Base-by-base conservation (phyloP, 1,140 invertebrate species). In the Platyscapa corneri region DNA sequence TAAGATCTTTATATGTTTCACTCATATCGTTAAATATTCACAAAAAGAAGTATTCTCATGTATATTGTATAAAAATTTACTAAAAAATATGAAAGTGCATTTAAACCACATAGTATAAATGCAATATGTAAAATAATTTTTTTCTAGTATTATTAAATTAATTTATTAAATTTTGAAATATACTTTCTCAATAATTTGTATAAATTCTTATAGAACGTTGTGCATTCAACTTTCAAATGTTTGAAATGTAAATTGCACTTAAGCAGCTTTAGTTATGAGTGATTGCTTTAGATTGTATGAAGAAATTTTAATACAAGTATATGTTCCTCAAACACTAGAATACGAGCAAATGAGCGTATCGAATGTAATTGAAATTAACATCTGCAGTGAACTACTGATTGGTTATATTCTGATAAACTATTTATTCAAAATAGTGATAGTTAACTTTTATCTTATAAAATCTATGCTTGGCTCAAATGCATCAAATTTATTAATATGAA, bases 361-460 rank as follows among this genome's bases (percentile, higher is more conserved):
- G 74, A 77, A 77, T 42, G 74, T 83, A 83, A 83, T 83, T 83
- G 56, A 65, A 83, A 65, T 37, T 42, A 83, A 77, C 74, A n/a
- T 67, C 77, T 76, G 67, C 14, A 18, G 75, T 64, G 53, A 1
- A 10, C 39, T 34, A 65, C 42, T 20, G 27, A 77, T 83, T 77
- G 30, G 56, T 53, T 64, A 83, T 76, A 64, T 18, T 39, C n/a
- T 82, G 70, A 23, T 23, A 27, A 82, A 39, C 64, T 18, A 81
- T 81, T 49, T 7, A 34, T 70, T 81, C 18, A 49, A 49, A 81
- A 60, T 74, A 72, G 30, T 32, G 8, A 27, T 82, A 60, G 60
- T 75, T 30, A 82, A 82, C 34, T 82, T 60, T 39, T 37, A 82
- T 82, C 12, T 72, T 70, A 23, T 53, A 18, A 82, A 70, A 49